Conservation (phyloP, 2,888 invertebrate genomes). For the Cylloceria caligata region DNA sequence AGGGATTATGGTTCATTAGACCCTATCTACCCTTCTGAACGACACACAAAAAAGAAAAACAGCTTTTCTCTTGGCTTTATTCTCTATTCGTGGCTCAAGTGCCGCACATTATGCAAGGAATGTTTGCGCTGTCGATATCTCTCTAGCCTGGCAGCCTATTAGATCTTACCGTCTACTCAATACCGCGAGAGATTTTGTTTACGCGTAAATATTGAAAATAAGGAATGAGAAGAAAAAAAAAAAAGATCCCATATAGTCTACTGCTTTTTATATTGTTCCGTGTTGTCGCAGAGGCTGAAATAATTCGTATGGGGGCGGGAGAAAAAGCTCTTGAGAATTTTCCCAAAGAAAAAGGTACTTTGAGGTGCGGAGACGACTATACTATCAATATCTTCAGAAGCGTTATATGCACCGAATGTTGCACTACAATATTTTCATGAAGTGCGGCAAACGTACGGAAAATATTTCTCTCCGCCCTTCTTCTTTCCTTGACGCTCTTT, state of each 20-base stretch:
- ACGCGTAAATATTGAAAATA: constrained; percentile 39
- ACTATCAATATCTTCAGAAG: constrained; percentile 46
- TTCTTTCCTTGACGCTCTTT: constrained; percentile 12
- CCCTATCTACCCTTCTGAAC: constrained; percentile 77
- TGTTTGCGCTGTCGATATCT: constrained; percentile 72
- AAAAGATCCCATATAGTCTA: constrained; percentile 4
- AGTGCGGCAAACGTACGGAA: constrained; percentile 29
- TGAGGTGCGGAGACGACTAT: neutral
- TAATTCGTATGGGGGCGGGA: constrained; percentile 14
- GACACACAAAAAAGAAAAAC: constrained; percentile 77
- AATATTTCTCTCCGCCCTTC: constrained; percentile 45
- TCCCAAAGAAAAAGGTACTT: constrained; percentile 20
- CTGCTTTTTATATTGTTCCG: constrained; percentile 21
- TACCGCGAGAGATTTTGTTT: constrained; percentile 43
- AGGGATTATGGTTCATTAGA: constrained; percentile 83
- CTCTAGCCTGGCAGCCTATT: neutral
- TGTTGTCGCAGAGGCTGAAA: constrained; percentile 9
- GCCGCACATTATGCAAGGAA: constrained; percentile 72
- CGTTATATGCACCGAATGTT: constrained; percentile 10
- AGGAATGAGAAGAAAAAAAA: constrained; percentile 20
- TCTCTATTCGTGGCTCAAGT: constrained; percentile 41
- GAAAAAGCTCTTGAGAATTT: constrained; percentile 31
- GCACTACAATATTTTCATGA: neutral
- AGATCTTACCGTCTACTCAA: constrained; percentile 16
- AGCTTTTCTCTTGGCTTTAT: constrained; percentile 43